These are phyloP conservation scores for Andricus grossulariae DNA, from an alignment of 1,140 invertebrate genomes.

Conservation along the genomic window DNA sequence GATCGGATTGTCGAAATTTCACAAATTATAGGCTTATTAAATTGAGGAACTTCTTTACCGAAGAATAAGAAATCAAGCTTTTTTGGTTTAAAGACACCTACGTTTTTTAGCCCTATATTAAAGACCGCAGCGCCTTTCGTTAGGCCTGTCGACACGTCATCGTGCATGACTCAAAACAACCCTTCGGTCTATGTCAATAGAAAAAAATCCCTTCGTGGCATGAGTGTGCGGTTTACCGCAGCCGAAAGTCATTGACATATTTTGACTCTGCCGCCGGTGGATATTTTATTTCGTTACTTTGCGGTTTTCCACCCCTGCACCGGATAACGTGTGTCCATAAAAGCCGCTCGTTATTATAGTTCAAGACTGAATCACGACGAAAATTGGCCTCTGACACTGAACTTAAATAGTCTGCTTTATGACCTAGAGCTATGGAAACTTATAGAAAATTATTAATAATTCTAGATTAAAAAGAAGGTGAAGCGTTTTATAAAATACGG, in stretches of 20 bases:
- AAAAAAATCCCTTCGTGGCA: constrained; percentile 43
- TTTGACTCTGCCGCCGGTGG: constrained; percentile 61
- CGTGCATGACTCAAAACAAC: constrained; percentile 67
- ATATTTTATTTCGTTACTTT: constrained; percentile 48
- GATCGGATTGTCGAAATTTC: too few species aligned
- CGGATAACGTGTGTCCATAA: background rate
- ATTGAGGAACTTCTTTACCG: background rate
- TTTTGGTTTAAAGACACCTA: constrained; percentile 19
- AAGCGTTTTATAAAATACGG: background rate
- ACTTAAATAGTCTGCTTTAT: background rate
- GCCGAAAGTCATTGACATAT: constrained; percentile 69
- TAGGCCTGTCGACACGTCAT: constrained; percentile 70
- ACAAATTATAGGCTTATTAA: background rate
- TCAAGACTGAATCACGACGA: constrained; percentile 6
- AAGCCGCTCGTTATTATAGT: background rate
- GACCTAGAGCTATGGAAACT: background rate
- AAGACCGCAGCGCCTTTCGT: constrained; percentile 42
- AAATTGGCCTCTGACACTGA: background rate
- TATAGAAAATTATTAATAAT: background rate
- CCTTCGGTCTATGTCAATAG: constrained; percentile 43
- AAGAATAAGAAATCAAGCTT: background rate
- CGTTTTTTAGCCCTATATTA: constrained; percentile 31
- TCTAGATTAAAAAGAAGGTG: background rate
- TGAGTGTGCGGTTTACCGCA: constrained; percentile 70
- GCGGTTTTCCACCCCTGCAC: constrained; percentile 32